Base-by-base conservation (phyloP, 1,140 invertebrate species). In the Eumeta japonica region DNA sequence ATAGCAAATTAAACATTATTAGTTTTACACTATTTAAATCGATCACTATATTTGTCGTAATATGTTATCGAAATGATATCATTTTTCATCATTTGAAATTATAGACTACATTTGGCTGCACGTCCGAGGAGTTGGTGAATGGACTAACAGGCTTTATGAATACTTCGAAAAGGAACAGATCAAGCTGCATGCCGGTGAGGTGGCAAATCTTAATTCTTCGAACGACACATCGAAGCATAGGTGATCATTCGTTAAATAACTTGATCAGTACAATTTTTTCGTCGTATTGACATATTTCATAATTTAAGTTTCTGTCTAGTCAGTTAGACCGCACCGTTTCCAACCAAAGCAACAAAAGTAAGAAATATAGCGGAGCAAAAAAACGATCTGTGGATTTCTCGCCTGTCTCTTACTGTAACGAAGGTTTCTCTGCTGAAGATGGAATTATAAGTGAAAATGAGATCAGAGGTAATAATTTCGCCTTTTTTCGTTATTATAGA, bases 91-190 rank as follows among this genome's bases (percentile, higher is more conserved):
- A 24, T 24, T 24, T 24, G 5, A 24, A 5, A 7, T 47, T 66
- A 20, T 57, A 91, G 92, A 90, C 55, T 88, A 90, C 51, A 84
- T 97, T 61, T 95, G 91, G 89, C 75, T 97, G 1, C 95, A 97
- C 65, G 91, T 98, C 40, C 79, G 94, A 39, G 92, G 87, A 3
- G 91, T 94, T 1, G 95, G 94, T 1, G 85, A 95, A 70, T 98
- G 95, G 94, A 97, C 94, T 0, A 93, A 92, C 54, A 79, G 86
- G 2, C 71, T 97, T 0, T 91, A 95, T 53, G 81, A 85, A 1
- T 94, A 93, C 63, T 97, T 97, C 52, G 88, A 93, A 50, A 79
- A 79, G 35, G 86, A 90, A 62, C 86, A 90, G 54, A 80, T 84
- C 28, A 83, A 84, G 43, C 64, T 90, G 1, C 86, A 89, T 40